These are phyloP conservation scores for Ectemnius lituratus DNA, from an alignment of 2,888 invertebrate species.

Conservation along the genomic window DNA sequence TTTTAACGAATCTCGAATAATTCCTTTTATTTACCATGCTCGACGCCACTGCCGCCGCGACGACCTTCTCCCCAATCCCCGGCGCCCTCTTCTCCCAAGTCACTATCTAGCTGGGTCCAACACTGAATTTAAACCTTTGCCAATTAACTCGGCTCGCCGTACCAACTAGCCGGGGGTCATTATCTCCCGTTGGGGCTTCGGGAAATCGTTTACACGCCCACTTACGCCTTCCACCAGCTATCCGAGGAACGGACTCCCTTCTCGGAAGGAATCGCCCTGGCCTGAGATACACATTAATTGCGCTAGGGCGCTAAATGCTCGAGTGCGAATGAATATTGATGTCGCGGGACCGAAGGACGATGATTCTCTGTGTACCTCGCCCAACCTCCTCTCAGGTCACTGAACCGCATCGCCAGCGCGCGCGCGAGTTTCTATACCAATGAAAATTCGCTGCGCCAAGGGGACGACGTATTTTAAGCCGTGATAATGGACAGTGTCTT, in stretches of 20 bases:
- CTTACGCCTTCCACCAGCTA: conserved; percentile 16
- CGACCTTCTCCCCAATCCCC: neutral
- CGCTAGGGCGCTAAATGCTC: neutral
- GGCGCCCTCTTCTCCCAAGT: neutral
- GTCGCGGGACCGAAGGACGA: too few relatives aligned
- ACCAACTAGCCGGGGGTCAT: conserved; percentile 27
- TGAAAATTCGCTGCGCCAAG: too few relatives aligned
- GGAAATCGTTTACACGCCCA: conserved; percentile 47
- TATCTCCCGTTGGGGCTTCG: conserved; percentile 35
- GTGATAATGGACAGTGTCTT: too few relatives aligned
- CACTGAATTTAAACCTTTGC: conserved; percentile 43
- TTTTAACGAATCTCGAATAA: conserved; percentile 53
- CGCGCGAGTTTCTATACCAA: too few relatives aligned
- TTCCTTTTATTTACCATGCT: conserved; percentile 44
- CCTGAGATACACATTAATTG: conserved; percentile 25
- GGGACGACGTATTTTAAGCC: too few relatives aligned
- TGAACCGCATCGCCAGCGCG: too few relatives aligned
- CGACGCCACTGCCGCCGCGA: conserved; percentile 4
- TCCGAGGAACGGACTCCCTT: too few relatives aligned
- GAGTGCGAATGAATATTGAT: too few relatives aligned
- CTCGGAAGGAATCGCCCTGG: too few relatives aligned
- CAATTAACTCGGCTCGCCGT: conserved; percentile 42
- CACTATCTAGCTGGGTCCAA: neutral
- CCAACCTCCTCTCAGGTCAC: too few relatives aligned
- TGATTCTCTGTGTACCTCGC: too few relatives aligned